Conservation (phyloP, 2,797 vertebrate species). For the Stomatorhinus walkeri region DNA sequence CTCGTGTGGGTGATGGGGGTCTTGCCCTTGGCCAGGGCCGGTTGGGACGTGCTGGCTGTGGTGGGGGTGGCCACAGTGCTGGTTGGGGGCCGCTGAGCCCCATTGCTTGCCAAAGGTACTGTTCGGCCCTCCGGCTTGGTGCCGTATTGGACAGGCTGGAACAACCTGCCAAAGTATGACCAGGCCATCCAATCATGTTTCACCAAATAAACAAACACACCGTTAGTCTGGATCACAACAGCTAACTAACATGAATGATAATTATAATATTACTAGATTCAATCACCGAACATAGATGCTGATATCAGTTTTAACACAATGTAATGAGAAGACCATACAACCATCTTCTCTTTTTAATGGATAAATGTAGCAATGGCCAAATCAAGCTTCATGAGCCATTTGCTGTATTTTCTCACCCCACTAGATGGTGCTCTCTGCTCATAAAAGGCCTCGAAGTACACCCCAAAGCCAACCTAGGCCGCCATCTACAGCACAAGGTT, state of each 20-base stretch:
- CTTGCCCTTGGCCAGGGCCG: slow-evolving; percentile 58
- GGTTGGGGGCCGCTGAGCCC: slow-evolving; percentile 51
- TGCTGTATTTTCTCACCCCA: not conserved
- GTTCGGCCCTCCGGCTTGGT: slow-evolving; percentile 85
- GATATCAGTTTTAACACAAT: not conserved
- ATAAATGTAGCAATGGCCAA: not conserved
- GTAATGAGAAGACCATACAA: not conserved
- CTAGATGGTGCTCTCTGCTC: not conserved
- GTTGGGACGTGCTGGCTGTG: slow-evolving; percentile 51
- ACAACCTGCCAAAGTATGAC: slow-evolving; percentile 59
- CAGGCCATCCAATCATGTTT: not conserved
- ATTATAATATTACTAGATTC: not conserved
- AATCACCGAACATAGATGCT: not conserved
- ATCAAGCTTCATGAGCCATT: not conserved
- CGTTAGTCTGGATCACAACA: not conserved
- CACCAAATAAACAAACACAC: not conserved
- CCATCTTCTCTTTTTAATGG: not conserved
- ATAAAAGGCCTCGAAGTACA: not conserved
- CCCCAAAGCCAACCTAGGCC: not conserved
- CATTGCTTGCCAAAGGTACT: slow-evolving; percentile 59
- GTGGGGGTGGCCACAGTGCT: slow-evolving; percentile 40
- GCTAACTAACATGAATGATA: not conserved
- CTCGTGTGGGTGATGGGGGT: slow-evolving; percentile 59
- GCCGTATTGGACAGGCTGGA: slow-evolving; percentile 82
- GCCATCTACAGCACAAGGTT: not conserved